Base-by-base conservation (phyloP, 2,888 invertebrate species). In the Zaprionus obscuricornis region DNA sequence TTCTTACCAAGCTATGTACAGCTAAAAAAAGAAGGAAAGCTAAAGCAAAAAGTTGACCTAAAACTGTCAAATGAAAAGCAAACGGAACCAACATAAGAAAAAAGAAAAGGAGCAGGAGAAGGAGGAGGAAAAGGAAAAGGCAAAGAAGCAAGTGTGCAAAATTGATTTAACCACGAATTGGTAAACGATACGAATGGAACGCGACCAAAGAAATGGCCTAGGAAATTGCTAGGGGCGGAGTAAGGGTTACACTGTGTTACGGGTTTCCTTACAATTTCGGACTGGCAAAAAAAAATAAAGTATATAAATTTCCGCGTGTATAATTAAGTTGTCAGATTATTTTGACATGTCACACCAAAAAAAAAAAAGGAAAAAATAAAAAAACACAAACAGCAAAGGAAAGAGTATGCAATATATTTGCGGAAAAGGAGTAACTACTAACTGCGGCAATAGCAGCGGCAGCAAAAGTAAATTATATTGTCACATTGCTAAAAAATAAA, bases 261-360 rank as follows among this genome's bases (percentile, higher is more conserved):
- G 20, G 33, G 17, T 27, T 8, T 10, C 18, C 8, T 29, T 43
- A 7, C 7, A 17, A 5, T 29, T 29, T 27, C 17, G 56, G 27
- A 34, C 43, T 33, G 43, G 26, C n/a, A n/a, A 13, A 13, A 40
- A 22, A 22, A 18, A 40, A 10, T 26, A 14, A 6, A 17, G 55
- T 49, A 62, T 74, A 58, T 82, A 74, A 67, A 82, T 81, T 62
- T 78, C 68, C 83, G 76, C 77, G 79, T 82, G 37, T 86, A 88
- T 88, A 89, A 89, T 89, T 89, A 88, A 89, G 85, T 78, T 89
- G 88, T 89, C 89, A 81, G 89, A 89, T 89, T 89, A 88, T 89
- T 88, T 84, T 87, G 89, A 87, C 88, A 88, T 78, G 74, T 57
- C 73, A 69, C 67, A 81, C 67, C 71, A 73, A 66, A 71, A 73